Evolutionary conservation across 2,797 vertebrate genomes (phyloP).

Genomic region (Brotula barbata): DNA sequence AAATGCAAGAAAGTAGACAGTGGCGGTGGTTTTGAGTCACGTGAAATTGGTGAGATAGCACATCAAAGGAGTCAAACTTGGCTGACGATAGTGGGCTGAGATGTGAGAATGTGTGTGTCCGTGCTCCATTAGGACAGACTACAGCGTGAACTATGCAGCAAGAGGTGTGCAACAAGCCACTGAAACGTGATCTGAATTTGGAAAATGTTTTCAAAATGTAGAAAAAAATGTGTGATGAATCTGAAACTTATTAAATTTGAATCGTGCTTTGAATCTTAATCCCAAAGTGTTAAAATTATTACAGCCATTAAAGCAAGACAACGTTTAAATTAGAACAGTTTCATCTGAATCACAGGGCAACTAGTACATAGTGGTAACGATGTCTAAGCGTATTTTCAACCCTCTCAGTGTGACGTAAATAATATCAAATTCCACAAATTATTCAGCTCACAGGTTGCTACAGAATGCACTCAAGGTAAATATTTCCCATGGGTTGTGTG

Average conservation of each 20-base stretch:
- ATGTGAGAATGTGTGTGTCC: conserved; percentile 25
- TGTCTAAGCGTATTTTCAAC: no score
- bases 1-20: conserved; percentile 9
- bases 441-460: not conserved
- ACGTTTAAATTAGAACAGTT: no score
- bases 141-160: conserved; percentile 11
- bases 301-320: no score
- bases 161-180: conserved; percentile 9
- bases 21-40: conserved; percentile 1
- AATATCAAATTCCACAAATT: not conserved
- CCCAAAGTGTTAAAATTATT: no score
- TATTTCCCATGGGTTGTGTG: conserved; percentile 15
- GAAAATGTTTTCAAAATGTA: not conserved
- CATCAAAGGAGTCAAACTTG: conserved; percentile 8
- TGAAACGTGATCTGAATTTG: conserved; percentile 3
- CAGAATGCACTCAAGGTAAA: conserved; percentile 3
- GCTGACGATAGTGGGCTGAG: conserved; percentile 16
- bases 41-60: conserved; percentile 18
- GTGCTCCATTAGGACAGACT: conserved; percentile 19
- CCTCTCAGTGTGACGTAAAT: conserved; percentile 1
- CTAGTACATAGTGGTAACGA: no score
- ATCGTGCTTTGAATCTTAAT: no score
- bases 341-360: no score
- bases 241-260: no score
- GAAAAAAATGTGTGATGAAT: not conserved